Conservation (phyloP, 2,888 invertebrate genomes). For the Halictus quadricinctus region DNA sequence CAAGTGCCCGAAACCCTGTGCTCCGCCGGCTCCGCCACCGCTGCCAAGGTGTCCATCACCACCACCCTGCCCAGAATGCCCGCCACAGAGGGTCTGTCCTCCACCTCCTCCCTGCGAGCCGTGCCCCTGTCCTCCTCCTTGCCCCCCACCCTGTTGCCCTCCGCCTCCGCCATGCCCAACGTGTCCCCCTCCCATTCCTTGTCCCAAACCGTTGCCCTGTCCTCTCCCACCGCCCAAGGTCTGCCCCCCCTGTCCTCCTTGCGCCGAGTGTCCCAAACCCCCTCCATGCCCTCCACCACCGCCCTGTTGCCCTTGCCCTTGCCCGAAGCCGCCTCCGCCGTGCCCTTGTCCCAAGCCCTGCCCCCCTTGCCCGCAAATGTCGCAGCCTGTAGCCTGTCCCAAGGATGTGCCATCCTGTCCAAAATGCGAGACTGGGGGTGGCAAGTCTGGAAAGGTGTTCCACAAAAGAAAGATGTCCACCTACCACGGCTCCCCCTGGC, state of each 20-base stretch:
- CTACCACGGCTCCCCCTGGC: slow-evolving; percentile 4
- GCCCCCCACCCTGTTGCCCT: slow-evolving; percentile 47
- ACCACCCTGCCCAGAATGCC: slow-evolving; percentile 37
- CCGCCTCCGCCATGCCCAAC: slow-evolving; percentile 48
- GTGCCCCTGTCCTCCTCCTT: slow-evolving; percentile 53
- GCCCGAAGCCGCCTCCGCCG: slow-evolving; percentile 46
- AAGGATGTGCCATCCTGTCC: slow-evolving; percentile 20
- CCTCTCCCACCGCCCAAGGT: slow-evolving; percentile 11
- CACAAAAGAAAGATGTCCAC: slow-evolving; percentile 30
- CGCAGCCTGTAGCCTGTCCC: neutral
- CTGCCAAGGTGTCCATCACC: slow-evolving; percentile 4
- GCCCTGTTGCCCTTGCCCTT: slow-evolving; percentile 49
- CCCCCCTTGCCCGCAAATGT: slow-evolving; percentile 18
- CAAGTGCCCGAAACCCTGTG: slow-evolving; percentile 19
- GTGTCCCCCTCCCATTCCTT: slow-evolving; percentile 24
- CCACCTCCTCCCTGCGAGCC: slow-evolving; percentile 58
- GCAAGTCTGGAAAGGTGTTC: neutral
- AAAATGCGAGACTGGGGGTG: neutral
- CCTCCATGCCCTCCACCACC: slow-evolving; percentile 53
- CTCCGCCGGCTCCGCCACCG: slow-evolving; percentile 34
- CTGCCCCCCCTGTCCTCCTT: slow-evolving; percentile 49
- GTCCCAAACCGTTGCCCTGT: slow-evolving; percentile 46
- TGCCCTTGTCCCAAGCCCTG: slow-evolving; percentile 49
- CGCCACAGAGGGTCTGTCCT: slow-evolving; percentile 45
- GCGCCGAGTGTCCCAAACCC: slow-evolving; percentile 27